phyloP scores from a whole-genome alignment of 1,140 invertebrate species.

The Artemia franciscana region DNA sequence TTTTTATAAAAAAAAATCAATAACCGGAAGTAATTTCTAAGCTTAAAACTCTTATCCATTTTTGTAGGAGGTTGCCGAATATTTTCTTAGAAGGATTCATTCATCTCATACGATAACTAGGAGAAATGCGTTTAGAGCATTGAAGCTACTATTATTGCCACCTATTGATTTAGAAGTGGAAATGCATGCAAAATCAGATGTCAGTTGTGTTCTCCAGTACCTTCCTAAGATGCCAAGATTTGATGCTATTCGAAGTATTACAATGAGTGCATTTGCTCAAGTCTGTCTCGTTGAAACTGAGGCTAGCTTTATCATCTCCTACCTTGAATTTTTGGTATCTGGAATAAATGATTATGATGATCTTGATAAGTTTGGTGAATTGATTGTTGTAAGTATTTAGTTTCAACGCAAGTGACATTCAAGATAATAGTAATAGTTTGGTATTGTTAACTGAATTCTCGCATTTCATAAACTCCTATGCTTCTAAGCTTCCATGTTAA shows the following conservation, averaged over 20 bases:
- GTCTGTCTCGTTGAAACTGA: background rate
- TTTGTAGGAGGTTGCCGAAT: background rate
- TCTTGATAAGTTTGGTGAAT: slow-evolving; percentile 16
- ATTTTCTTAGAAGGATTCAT: background rate
- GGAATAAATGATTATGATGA: slow-evolving; percentile 10
- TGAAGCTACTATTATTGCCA: background rate
- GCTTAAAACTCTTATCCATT: no score
- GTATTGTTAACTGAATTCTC: no score
- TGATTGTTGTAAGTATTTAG: slow-evolving; percentile 53
- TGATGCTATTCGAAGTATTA: background rate
- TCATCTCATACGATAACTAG: background rate
- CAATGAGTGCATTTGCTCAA: background rate
- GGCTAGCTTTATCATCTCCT: background rate
- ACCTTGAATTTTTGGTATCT: background rate
- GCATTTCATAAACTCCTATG: no score
- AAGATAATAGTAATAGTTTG: no score
- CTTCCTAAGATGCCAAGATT: background rate
- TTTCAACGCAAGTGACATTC: slow-evolving; percentile 68
- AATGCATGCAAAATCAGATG: background rate
- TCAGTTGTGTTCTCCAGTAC: background rate
- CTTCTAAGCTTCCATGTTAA: no score
- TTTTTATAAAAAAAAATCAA: no score
- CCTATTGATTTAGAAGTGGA: background rate
- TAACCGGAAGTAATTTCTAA: no score
- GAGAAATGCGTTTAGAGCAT: background rate